phyloP scores from a whole-genome alignment of 2,797 vertebrate genomes.

The Decapterus maruadsi region DNA sequence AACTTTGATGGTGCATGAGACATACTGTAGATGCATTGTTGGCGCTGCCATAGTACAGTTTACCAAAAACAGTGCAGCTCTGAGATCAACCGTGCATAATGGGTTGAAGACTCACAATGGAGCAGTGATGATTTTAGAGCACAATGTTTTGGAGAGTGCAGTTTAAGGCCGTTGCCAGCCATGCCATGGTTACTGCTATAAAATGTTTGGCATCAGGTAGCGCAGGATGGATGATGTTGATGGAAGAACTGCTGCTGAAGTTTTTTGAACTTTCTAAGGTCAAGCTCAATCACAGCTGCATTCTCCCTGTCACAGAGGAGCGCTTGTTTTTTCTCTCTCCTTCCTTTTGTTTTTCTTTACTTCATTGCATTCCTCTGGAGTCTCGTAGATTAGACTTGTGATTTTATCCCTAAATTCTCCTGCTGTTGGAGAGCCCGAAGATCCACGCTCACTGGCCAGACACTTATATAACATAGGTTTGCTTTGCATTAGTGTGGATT shows the following conservation, averaged over 20 bases:
- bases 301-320: slow-evolving; percentile 46
- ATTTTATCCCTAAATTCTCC: slow-evolving; percentile 57
- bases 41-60: slow-evolving; percentile 49
- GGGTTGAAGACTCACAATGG: slow-evolving; percentile 34
- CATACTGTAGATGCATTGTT: slow-evolving; percentile 51
- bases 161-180: slow-evolving; percentile 32
- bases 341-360: slow-evolving; percentile 65
- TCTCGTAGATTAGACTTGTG: slow-evolving; percentile 62
- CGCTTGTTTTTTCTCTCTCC: slow-evolving; percentile 29
- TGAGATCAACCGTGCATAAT: slow-evolving; percentile 56
- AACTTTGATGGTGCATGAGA: slow-evolving; percentile 47
- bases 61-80: slow-evolving; percentile 44
- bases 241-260: slow-evolving; percentile 23
- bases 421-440: slow-evolving; percentile 45
- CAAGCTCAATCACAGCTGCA: slow-evolving; percentile 55
- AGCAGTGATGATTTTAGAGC: slow-evolving; percentile 44
- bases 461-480: slow-evolving; percentile 70
- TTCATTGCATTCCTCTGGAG: slow-evolving; percentile 73
- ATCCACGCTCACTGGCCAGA: slow-evolving; percentile 61
- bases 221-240: slow-evolving; percentile 33
- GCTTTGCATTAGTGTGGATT: slow-evolving; percentile 67
- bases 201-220: slow-evolving; percentile 36
- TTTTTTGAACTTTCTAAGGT: slow-evolving; percentile 46
- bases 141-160: slow-evolving; percentile 35
- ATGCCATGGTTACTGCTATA: slow-evolving; percentile 62